These are phyloP conservation scores for Rhodinocichla rosea DNA, from an alignment of 2,113 vertebrate species.

Conservation along the genomic window DNA sequence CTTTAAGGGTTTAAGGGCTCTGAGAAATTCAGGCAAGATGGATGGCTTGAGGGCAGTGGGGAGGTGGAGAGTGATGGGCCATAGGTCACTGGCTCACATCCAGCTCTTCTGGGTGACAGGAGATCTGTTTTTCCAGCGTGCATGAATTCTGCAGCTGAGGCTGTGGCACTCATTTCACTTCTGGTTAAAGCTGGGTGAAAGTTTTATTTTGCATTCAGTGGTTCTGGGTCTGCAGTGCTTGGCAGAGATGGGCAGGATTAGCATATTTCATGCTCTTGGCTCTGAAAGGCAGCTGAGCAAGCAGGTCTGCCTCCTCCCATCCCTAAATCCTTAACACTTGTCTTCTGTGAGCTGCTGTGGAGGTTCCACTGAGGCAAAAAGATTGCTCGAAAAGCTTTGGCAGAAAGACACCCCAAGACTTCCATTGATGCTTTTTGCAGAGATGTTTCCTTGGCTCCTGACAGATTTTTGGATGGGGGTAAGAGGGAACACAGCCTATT, in stretches of 20 bases:
- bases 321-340: background rate
- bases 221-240: background rate
- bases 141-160: constrained; percentile 3
- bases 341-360: background rate
- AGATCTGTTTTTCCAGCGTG: background rate
- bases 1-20: background rate
- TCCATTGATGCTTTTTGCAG: background rate
- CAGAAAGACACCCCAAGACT: background rate
- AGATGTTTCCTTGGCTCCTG: background rate
- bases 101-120: background rate
- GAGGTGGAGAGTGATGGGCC: background rate
- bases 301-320: background rate
- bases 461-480: background rate
- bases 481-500: background rate
- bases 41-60: background rate
- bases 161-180: background rate
- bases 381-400: background rate
- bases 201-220: constrained; percentile 15
- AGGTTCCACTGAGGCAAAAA: background rate
- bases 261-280: background rate
- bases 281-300: background rate
- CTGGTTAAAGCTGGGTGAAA: background rate
- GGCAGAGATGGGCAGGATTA: constrained; percentile 26
- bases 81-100: constrained; percentile 6
- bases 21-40: background rate